These are phyloP conservation scores for Cerastis leucographa DNA, from an alignment of 2,888 invertebrate genomes.

Conservation along the genomic window DNA sequence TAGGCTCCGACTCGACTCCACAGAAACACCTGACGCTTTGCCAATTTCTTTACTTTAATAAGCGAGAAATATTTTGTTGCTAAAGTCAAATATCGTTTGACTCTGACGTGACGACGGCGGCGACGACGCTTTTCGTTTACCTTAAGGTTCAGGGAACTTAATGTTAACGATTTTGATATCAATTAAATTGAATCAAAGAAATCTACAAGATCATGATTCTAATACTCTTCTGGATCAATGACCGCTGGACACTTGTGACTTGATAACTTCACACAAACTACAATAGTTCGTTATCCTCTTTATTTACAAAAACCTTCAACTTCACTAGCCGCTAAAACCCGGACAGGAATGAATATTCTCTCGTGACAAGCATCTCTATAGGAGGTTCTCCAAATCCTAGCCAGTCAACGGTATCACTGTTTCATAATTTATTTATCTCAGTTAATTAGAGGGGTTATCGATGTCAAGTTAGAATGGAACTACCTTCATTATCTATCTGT, in stretches of 20 bases:
- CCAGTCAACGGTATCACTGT: constrained; percentile 26
- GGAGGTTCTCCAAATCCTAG: constrained; percentile 8
- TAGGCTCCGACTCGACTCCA: constrained; percentile 72
- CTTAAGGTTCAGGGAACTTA: background rate
- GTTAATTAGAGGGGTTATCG: constrained; percentile 54
- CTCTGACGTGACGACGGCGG: constrained; percentile 50
- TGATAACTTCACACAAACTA: constrained; percentile 18
- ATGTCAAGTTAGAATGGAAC: constrained; percentile 37
- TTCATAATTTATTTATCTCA: constrained; percentile 45
- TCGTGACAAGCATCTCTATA: background rate
- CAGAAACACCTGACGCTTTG: constrained; percentile 76
- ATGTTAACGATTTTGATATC: background rate
- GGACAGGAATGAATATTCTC: constrained; percentile 8
- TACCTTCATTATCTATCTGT: constrained; percentile 17
- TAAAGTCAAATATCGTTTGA: constrained; percentile 62
- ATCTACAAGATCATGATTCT: background rate
- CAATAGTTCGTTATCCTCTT: constrained; percentile 34
- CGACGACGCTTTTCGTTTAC: constrained; percentile 4
- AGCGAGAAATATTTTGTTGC: constrained; percentile 62
- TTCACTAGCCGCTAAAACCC: constrained; percentile 2
- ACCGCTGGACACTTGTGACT: constrained; percentile 15
- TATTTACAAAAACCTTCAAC: constrained; percentile 23
- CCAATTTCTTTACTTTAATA: constrained; percentile 72
- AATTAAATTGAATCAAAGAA: background rate
- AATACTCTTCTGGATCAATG: background rate